A percentile compares a stretch with the other conserved stretches of the same genome.
phyloP scores from a whole-genome alignment of 2,113 vertebrate species.

The Ceyx cyanopectus region DNA sequence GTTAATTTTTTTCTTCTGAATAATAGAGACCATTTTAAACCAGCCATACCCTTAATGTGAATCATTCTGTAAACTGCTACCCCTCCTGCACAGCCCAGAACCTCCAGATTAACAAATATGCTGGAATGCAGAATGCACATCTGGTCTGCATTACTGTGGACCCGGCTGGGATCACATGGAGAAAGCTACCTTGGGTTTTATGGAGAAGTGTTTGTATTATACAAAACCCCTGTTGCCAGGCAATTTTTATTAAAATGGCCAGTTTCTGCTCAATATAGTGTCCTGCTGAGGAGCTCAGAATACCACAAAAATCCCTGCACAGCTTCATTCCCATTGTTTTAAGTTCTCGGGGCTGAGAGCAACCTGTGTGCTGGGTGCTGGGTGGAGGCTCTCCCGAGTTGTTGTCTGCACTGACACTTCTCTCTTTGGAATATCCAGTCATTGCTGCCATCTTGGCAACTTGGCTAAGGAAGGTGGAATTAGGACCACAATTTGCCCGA shows the following conservation, averaged over 20 bases:
- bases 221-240: conserved; percentile 72
- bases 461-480: not conserved
- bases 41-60: conserved; percentile 26
- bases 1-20: not conserved
- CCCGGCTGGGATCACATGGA: conserved; percentile 61
- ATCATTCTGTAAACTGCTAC: not conserved
- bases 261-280: conserved; percentile 44
- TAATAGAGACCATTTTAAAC: not conserved
- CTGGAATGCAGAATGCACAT: conserved; percentile 77
- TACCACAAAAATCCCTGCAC: not conserved
- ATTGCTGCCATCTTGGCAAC: not conserved
- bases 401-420: not conserved
- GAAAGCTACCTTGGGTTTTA: conserved; percentile 74
- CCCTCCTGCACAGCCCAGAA: not conserved
- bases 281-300: conserved; percentile 55
- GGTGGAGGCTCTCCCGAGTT: not conserved
- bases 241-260: conserved; percentile 73
- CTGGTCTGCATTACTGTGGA: conserved; percentile 72
- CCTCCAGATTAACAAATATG: conserved; percentile 59
- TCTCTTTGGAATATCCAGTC: not conserved
- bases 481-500: not conserved
- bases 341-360: not conserved
- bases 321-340: not conserved
- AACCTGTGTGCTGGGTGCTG: not conserved
- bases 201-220: conserved; percentile 73